Base-by-base conservation (phyloP, 2,888 invertebrate species). In the Eupithecia inturbata region DNA sequence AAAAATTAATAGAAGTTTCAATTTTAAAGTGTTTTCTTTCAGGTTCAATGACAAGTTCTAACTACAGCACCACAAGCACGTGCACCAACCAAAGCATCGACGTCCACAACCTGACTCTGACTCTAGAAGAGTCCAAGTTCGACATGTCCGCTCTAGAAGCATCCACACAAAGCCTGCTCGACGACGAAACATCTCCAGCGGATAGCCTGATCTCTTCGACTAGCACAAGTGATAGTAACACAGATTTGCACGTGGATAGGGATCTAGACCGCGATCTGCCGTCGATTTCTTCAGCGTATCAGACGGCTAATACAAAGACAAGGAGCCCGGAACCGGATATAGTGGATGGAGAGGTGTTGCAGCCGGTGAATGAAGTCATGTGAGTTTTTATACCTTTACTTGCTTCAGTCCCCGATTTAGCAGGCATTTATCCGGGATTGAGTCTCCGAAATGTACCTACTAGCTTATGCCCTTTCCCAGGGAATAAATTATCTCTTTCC, bases 101-200 rank as follows among this genome's bases (percentile, higher is more conserved):
- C 39, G 94, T 93, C 78, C 94, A 95, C 84, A 95, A 92, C 72
- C 93, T 96, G 3, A 93, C 96, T 1, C 92, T 97, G 6, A 96
- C 96, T 0, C 95, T 97, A 53, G 97, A 97, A 83, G 97, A 97
- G 85, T 95, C 96, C 3, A 97, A 97, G 82, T 97, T 97, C 81
- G 97, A 97, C 74, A 95, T 97, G 84, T 96, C 96, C 3, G 96
- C 97, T 67, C 93, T 95, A 67, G 96, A 96, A 77, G 95, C 96
- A 26, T 96, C 96, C 62, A 96, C 96, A 0, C 96, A 96, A 60
- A 96, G 96, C 74, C 89, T 97, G 45, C 92, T 98, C 41, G 97
- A 97, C 78, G 97, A 98, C 82, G 97, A 98, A 86, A 97, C 97
- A 0, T 97, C 97, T 0, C 98, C 98, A 19, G 97, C 97, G 0